A percentile compares a stretch with the other conserved stretches of the same genome.
These are phyloP conservation scores for Triplophysa siluroides DNA, from an alignment of 2,113 vertebrate species.

Conservation along the genomic window DNA sequence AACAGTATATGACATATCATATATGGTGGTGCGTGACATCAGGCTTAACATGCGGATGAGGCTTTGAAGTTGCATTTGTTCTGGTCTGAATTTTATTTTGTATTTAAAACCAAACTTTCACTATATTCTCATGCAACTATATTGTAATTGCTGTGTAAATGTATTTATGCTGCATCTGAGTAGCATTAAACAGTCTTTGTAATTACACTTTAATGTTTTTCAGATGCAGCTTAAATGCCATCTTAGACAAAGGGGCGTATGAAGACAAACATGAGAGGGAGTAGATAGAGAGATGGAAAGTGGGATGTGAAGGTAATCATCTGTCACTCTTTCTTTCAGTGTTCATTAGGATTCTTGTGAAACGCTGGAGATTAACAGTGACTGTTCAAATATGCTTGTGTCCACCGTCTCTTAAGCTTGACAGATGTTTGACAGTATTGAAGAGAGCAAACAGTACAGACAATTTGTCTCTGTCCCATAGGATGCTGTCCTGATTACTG, in stretches of 20 bases:
- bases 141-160: too few species aligned
- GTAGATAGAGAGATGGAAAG: background rate
- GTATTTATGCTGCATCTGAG: too few species aligned
- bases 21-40: too few species aligned
- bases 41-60: too few species aligned
- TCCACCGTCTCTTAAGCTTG: conserved; percentile 1
- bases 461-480: conserved; percentile 10
- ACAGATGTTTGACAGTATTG: conserved; percentile 21
- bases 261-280: background rate
- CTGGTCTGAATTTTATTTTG: too few species aligned
- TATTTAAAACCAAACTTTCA: too few species aligned
- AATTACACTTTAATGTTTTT: too few species aligned
- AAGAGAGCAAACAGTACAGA: conserved; percentile 27
- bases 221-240: too few species aligned
- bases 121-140: too few species aligned
- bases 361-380: conserved; percentile 10
- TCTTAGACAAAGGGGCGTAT: background rate
- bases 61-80: too few species aligned
- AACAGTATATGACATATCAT: too few species aligned
- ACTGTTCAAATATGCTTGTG: conserved; percentile 16
- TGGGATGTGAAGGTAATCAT: background rate
- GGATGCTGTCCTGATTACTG: conserved; percentile 14
- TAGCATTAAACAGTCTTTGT: too few species aligned
- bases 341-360: conserved; percentile 14
- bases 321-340: conserved; percentile 14